Evolutionary conservation across 2,797 vertebrate species (phyloP).

Genomic region (Salarias fasciatus): DNA sequence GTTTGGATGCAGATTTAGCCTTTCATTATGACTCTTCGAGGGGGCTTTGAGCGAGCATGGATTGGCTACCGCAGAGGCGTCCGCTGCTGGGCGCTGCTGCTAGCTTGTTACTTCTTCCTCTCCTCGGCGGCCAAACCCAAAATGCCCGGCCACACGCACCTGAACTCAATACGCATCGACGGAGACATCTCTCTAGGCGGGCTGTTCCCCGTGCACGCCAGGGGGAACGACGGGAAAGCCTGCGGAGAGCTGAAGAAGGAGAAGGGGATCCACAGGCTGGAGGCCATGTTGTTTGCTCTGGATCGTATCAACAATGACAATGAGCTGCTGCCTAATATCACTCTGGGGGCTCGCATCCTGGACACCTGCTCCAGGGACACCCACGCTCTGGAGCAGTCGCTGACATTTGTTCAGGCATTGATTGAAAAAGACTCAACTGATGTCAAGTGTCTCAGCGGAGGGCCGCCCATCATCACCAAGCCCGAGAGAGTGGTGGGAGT

Average conservation of each 20-base stretch:
- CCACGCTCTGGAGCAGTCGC: constrained; percentile 95
- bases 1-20: constrained; percentile 73
- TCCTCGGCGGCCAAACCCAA: constrained; percentile 87
- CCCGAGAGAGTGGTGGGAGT: constrained; percentile 94
- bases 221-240: constrained; percentile 91
- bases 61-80: constrained; percentile 52
- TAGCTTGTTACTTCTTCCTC: constrained; percentile 61
- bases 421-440: constrained; percentile 97
- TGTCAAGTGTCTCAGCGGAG: constrained; percentile 92
- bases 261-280: constrained; percentile 94
- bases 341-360: constrained; percentile 93
- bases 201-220: constrained; percentile 93
- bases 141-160: constrained; percentile 90
- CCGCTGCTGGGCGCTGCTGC: constrained; percentile 54
- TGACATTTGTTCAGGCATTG: constrained; percentile 96
- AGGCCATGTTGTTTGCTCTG: constrained; percentile 96
- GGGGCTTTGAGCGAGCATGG: constrained; percentile 63
- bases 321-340: constrained; percentile 95
- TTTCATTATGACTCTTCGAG: constrained; percentile 74
- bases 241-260: constrained; percentile 98
- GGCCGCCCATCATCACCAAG: constrained; percentile 96
- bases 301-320: constrained; percentile 97
- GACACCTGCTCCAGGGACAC: constrained; percentile 97
- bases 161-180: constrained; percentile 96
- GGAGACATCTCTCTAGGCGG: constrained; percentile 95